Conservation (phyloP, 1,140 invertebrate species). For the Hydropsyche tenuis region DNA sequence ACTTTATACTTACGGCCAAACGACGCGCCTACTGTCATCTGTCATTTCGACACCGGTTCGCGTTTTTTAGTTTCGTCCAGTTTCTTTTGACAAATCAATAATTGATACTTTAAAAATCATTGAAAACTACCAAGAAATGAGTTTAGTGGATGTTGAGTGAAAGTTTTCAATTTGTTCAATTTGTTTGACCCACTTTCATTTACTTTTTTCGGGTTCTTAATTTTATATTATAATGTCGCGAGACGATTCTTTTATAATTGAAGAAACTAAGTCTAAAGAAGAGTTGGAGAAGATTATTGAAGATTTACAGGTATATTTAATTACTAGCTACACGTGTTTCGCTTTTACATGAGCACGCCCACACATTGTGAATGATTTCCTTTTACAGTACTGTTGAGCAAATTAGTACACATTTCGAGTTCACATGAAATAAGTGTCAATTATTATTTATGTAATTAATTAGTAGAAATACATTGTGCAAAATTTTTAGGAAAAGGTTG, state of each 20-base stretch:
- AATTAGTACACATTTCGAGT: no score
- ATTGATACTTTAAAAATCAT: no score
- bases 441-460: no score
- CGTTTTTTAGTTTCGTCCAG: no score
- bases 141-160: no score
- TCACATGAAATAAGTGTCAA: no score
- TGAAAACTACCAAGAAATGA: no score
- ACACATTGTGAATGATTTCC: slow-evolving; percentile 41
- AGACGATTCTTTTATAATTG: slow-evolving; percentile 43
- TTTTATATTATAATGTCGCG: slow-evolving; percentile 23
- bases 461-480: no score
- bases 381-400: no score
- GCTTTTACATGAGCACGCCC: slow-evolving; percentile 3
- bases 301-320: slow-evolving; percentile 40
- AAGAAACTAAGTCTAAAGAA: slow-evolving; percentile 45
- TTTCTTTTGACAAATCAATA: no score
- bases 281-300: slow-evolving; percentile 45
- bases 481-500: slow-evolving; percentile 71
- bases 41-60: neutral
- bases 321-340: neutral
- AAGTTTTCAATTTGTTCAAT: no score
- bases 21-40: slow-evolving; percentile 10
- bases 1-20: slow-evolving; percentile 8
- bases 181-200: no score
- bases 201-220: neutral